phyloP scores from a whole-genome alignment of 37 sponge, comb jelly and placozoan genomes.

The Geodia barretti region DNA sequence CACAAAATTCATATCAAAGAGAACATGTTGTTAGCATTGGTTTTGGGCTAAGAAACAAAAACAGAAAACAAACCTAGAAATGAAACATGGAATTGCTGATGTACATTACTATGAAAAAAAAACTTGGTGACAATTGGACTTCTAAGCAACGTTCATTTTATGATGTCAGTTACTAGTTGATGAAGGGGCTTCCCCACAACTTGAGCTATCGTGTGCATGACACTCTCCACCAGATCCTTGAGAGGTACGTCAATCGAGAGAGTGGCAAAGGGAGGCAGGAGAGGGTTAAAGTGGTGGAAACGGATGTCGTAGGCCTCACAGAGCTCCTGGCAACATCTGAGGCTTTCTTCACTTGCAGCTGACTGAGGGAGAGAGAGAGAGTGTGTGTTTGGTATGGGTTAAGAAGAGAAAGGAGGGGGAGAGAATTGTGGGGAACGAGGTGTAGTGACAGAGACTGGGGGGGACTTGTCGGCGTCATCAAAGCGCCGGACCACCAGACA shows the following conservation, averaged over 20 bases:
- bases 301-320: constrained; percentile 22
- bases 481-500: neutral
- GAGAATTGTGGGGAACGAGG: neutral
- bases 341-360: constrained; percentile 17
- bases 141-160: too few species aligned
- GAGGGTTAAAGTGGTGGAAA: constrained; percentile 51
- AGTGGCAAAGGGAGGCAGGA: neutral
- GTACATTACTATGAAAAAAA: too few species aligned
- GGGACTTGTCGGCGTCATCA: too few species aligned
- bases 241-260: neutral
- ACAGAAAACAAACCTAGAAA: too few species aligned
- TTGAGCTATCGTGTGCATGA: constrained; percentile 6
- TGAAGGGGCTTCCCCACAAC: neutral
- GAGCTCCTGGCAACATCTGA: neutral
- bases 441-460: too few species aligned
- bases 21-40: too few species aligned
- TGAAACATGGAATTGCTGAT: too few species aligned
- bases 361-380: constrained; percentile 4
- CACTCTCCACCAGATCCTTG: constrained; percentile 3
- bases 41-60: too few species aligned
- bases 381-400: neutral
- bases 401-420: constrained; percentile 2
- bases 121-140: too few species aligned
- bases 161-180: neutral
- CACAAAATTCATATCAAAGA: too few species aligned